These are phyloP conservation scores for Heliopora coerulea DNA, from an alignment of 92 coral and sea anemone species.

Conservation along the genomic window DNA sequence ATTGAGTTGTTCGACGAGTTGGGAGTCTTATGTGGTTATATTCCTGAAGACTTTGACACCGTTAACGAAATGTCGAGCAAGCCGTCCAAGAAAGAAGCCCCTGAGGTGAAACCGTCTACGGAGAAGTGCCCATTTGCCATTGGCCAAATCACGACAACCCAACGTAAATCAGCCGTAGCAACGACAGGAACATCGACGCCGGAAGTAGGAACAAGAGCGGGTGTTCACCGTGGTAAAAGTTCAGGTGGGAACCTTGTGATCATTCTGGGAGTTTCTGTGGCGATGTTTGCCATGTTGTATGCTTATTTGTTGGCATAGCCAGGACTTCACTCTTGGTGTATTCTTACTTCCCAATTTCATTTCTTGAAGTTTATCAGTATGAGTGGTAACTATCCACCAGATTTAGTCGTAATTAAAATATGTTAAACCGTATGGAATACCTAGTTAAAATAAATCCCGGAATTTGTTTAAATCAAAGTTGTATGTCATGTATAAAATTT, in stretches of 20 bases:
- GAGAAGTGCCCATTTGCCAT: not conserved
- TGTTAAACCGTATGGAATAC: too few species aligned
- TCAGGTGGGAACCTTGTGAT: not conserved
- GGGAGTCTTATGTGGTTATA: slow-evolving; percentile 63
- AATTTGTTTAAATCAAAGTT: too few species aligned
- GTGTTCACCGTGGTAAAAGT: not conserved
- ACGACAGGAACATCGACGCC: not conserved
- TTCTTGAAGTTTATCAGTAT: too few species aligned
- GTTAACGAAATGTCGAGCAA: not conserved
- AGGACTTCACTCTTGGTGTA: not conserved
- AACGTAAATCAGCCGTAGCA: not conserved
- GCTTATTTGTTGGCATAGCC: not conserved
- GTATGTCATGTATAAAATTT: too few species aligned
- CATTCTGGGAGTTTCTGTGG: not conserved
- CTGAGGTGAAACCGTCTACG: too few species aligned
- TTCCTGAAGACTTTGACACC: not conserved
- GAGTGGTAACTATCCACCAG: too few species aligned
- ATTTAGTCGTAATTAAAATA: too few species aligned
- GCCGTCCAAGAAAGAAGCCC: not conserved
- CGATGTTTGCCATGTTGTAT: not conserved
- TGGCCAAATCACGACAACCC: not conserved
- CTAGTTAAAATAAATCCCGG: too few species aligned
- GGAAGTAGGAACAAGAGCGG: not conserved
- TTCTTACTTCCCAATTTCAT: too few species aligned
- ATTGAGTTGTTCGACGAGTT: slow-evolving; percentile 83